phyloP scores from a whole-genome alignment of 2,888 invertebrate species.

The Nezara viridula region DNA sequence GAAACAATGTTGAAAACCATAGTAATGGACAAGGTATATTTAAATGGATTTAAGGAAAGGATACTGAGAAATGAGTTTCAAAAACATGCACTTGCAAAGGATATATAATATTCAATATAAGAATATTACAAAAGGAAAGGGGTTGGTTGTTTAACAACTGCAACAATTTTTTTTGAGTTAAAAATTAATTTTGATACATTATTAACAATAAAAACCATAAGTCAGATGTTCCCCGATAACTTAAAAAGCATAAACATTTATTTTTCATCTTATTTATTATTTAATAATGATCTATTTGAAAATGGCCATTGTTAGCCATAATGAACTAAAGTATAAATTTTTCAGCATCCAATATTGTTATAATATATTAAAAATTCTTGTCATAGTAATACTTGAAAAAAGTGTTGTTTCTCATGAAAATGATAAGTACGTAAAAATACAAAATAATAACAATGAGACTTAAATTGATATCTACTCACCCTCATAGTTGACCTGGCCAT shows the following conservation, averaged over 20 bases:
- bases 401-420: no score
- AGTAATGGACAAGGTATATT: background rate
- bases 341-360: background rate
- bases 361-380: background rate
- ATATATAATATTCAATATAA: background rate
- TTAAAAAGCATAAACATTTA: background rate
- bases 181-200: background rate
- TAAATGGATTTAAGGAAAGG: background rate
- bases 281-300: background rate
- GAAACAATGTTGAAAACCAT: background rate
- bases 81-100: conserved; percentile 25
- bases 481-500: conserved; percentile 99
- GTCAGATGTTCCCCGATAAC: background rate
- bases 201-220: background rate
- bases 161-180: background rate
- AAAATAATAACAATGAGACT: background rate
- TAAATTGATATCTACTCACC: conserved; percentile 71
- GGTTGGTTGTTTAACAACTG: background rate
- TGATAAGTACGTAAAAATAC: no score
- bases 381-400: no score
- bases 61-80: background rate
- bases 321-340: background rate
- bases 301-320: background rate
- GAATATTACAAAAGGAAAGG: background rate
- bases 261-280: background rate